Evolutionary conservation across 2,888 invertebrate genomes (phyloP).

Genomic region (Meiosimyza decipiens): DNA sequence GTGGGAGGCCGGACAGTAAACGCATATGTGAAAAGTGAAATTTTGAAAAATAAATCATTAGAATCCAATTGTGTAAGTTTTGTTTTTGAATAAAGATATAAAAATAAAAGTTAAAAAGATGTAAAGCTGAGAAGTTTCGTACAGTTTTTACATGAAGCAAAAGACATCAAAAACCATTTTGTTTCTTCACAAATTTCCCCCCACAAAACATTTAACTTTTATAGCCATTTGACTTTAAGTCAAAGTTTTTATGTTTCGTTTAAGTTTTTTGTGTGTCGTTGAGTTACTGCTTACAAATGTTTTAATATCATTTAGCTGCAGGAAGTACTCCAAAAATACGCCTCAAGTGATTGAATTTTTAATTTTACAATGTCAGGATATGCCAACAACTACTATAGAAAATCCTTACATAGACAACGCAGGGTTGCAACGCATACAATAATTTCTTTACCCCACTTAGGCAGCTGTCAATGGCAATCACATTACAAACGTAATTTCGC

Average conservation of each 20-base stretch:
- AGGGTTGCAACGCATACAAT: neutral
- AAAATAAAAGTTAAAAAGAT: neutral
- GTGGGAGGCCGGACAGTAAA: constrained; percentile 16
- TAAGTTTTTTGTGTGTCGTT: too few species aligned
- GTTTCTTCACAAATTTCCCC: too few species aligned
- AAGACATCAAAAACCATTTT: too few species aligned
- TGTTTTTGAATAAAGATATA: neutral
- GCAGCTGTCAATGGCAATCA: constrained; percentile 52
- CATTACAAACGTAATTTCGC: constrained; percentile 13
- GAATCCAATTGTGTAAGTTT: constrained; percentile 6
- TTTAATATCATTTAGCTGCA: constrained; percentile 10
- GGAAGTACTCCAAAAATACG: constrained; percentile 46
- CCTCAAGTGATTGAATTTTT: constrained; percentile 48
- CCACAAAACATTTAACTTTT: too few species aligned
- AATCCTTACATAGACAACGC: constrained; percentile 6
- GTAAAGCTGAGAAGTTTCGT: too few species aligned
- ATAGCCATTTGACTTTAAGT: too few species aligned
- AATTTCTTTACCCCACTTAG: constrained; percentile 36
- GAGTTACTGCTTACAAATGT: too few species aligned
- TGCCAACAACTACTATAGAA: constrained; percentile 25
- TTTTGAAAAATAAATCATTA: constrained; percentile 22
- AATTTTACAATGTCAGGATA: constrained; percentile 45
- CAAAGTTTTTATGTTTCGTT: too few species aligned
- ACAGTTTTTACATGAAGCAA: too few species aligned
- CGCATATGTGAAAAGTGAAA: constrained; percentile 25